A percentile compares a stretch with the other conserved stretches of the same genome.
Conservation (phyloP, 2,113 vertebrate genomes). For the Falcunculus frontatus region DNA sequence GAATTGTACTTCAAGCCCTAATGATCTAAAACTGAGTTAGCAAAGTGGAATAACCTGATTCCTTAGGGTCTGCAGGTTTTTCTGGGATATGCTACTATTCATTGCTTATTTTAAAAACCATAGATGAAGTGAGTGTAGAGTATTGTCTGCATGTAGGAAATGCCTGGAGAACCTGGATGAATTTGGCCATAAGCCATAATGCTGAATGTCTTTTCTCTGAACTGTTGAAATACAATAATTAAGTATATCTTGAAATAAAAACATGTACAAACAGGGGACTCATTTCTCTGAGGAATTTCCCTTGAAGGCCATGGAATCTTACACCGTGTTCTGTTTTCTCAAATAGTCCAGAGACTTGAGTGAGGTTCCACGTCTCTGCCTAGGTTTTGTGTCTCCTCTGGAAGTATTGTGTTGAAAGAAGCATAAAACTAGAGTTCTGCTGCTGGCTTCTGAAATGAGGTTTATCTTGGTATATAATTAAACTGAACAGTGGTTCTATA, state of each 20-base stretch:
- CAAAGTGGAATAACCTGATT: not conserved
- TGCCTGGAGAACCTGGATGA: not conserved
- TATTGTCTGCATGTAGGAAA: not conserved
- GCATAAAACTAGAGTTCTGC: not conserved
- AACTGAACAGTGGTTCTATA: not conserved
- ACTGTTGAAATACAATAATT: not conserved
- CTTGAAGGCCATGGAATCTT: not conserved
- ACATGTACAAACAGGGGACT: accelerated
- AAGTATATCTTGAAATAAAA: not conserved
- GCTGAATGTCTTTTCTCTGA: not conserved
- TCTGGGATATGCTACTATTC: not conserved
- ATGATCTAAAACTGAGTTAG: not conserved
- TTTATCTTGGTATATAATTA: not conserved
- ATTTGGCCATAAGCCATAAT: accelerated
- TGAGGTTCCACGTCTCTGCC: not conserved
- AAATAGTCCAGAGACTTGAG: not conserved
- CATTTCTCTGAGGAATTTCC: not conserved
- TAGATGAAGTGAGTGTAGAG: not conserved
- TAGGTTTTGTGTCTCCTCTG: not conserved
- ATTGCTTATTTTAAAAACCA: not conserved
- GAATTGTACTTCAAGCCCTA: not conserved
- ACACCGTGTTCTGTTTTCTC: not conserved
- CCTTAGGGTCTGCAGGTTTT: not conserved
- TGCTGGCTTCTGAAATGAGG: not conserved
- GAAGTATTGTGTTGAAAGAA: not conserved